Evolutionary conservation across 2,888 invertebrate species (phyloP).

Genomic region (Heliconius erato): DNA sequence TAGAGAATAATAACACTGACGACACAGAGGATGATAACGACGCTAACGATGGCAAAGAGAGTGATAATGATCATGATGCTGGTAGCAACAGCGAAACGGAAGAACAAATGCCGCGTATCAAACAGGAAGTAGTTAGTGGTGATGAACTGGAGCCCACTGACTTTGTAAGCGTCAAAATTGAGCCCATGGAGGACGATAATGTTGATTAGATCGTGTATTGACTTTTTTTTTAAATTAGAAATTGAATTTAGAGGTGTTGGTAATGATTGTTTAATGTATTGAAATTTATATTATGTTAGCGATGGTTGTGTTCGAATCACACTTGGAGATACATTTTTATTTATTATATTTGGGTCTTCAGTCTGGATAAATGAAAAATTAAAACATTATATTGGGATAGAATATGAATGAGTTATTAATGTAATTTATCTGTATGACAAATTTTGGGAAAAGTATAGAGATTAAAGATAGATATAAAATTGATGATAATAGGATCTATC

Average conservation of each 20-base stretch:
- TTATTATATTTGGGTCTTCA: neutral
- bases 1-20: conserved; percentile 52
- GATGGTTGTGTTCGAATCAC: neutral
- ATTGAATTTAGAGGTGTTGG: neutral
- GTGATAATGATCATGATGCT: conserved; percentile 46
- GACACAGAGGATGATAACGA: conserved; percentile 39
- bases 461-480: neutral
- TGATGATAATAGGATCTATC: neutral
- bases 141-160: conserved; percentile 74
- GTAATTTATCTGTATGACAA: neutral
- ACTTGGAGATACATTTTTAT: neutral
- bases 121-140: conserved; percentile 48
- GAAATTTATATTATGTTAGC: neutral
- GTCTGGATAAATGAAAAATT: neutral
- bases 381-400: too few relatives aligned
- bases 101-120: conserved; percentile 48
- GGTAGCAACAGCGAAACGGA: conserved; percentile 48
- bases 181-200: conserved; percentile 65
- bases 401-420: neutral
- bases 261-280: neutral
- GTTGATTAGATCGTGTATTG: conserved; percentile 28
- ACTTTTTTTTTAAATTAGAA: neutral
- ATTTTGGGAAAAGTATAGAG: neutral
- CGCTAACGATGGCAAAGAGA: conserved; percentile 41
- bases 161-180: conserved; percentile 81